These are phyloP conservation scores for Gymnosoma rotundatum DNA, from an alignment of 2,888 invertebrate genomes.

Conservation along the genomic window DNA sequence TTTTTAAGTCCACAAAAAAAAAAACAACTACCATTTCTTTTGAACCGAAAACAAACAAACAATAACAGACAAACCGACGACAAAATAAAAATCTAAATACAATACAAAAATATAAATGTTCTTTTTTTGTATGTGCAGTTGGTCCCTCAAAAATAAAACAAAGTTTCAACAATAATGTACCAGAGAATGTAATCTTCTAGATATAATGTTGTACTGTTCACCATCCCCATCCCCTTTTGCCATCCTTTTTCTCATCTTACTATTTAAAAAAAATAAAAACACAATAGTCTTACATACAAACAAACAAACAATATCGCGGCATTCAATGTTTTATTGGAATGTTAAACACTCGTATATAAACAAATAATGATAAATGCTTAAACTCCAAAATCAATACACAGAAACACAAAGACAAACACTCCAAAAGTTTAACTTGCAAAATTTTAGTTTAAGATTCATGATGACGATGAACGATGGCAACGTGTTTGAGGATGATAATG, in stretches of 20 bases:
- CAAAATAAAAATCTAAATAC: conserved; percentile 69
- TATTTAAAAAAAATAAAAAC: not conserved
- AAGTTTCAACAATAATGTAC: not conserved
- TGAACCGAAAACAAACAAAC: conserved; percentile 51
- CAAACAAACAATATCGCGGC: conserved; percentile 47
- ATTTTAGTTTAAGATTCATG: conserved; percentile 31
- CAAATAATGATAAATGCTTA: conserved; percentile 80
- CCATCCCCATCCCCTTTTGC: not conserved
- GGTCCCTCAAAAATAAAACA: conserved; percentile 10
- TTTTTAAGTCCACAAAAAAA: conserved; percentile 24
- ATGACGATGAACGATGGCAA: conserved; percentile 50
- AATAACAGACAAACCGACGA: conserved; percentile 73
- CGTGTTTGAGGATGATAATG: conserved; percentile 34
- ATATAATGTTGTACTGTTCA: conserved; percentile 30
- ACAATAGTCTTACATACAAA: conserved; percentile 15
- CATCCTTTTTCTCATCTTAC: not conserved
- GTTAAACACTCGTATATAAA: conserved; percentile 80
- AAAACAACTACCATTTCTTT: conserved; percentile 43
- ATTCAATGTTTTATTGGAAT: conserved; percentile 76
- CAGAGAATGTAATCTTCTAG: conserved; percentile 42
- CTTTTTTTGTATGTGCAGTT: not conserved
- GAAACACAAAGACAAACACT: conserved; percentile 1
- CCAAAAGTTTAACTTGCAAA: not conserved
- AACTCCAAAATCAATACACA: conserved; percentile 63
- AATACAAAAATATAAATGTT: conserved; percentile 58